A percentile compares a stretch with the other conserved stretches of the same genome.
Conservation (phyloP, 2,113 vertebrate species). For the Orycteropus afer region DNA sequence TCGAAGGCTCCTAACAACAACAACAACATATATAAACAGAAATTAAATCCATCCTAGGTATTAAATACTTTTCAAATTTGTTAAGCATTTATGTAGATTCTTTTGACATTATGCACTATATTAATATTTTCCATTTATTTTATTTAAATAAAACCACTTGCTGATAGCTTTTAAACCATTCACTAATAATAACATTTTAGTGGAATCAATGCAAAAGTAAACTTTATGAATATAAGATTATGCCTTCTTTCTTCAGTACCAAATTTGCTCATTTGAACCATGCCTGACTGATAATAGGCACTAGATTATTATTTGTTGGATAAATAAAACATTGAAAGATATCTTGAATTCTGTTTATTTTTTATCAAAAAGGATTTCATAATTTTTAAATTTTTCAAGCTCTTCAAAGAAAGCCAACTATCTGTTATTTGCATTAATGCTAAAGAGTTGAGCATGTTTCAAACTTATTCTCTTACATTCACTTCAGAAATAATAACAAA, state of each 20-base stretch:
- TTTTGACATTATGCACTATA: neutral
- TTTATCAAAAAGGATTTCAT: neutral
- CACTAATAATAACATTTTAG: neutral
- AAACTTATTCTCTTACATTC: neutral
- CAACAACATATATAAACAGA: too few relatives aligned
- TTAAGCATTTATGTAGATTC: neutral
- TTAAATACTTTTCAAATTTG: constrained; percentile 20
- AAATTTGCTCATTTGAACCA: neutral
- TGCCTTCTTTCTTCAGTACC: neutral
- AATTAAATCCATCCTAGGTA: neutral
- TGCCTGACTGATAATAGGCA: neutral
- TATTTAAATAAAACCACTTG: neutral
- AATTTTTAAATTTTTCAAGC: neutral
- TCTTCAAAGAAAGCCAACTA: neutral
- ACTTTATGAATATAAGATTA: neutral
- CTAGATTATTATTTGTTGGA: neutral
- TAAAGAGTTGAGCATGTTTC: neutral
- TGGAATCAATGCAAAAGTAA: neutral
- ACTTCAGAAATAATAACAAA: neutral
- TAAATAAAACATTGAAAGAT: constrained; percentile 3
- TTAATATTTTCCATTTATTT: neutral
- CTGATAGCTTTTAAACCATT: neutral
- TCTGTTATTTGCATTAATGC: neutral
- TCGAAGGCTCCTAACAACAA: neutral
- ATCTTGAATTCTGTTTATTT: neutral